phyloP scores from a whole-genome alignment of 2,113 vertebrate species.

The Chelonoidis abingdonii region DNA sequence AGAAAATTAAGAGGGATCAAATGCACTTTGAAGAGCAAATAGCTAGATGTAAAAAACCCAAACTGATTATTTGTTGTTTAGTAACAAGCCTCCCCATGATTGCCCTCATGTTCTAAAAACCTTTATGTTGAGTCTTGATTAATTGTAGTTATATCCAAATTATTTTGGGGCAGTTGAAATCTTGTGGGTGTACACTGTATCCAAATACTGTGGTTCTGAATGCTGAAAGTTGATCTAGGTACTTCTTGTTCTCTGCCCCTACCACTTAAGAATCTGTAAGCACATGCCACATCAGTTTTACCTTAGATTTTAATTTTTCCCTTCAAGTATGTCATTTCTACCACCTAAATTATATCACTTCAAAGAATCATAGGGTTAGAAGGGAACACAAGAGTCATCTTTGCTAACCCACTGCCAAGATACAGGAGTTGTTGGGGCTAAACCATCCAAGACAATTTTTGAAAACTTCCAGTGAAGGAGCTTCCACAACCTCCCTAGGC shows the following conservation, averaged over 20 bases:
- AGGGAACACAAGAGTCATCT: not conserved
- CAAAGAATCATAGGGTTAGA: not conserved
- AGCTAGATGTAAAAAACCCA: not conserved
- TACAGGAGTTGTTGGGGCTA: not conserved
- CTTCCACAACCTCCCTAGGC: not conserved
- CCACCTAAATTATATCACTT: not conserved
- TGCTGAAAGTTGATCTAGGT: not conserved
- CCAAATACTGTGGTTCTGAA: not conserved
- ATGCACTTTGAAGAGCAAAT: not conserved
- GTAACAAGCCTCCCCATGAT: not conserved
- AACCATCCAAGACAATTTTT: not conserved
- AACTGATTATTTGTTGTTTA: not conserved
- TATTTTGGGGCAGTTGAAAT: not conserved
- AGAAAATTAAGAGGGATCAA: not conserved
- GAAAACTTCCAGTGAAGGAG: not conserved
- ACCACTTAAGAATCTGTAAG: not conserved
- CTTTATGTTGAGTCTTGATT: not conserved
- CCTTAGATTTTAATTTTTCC: not conserved
- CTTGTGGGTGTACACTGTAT: not conserved
- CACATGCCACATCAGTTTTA: not conserved
- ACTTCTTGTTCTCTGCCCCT: fast-evolving
- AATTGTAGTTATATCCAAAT: not conserved
- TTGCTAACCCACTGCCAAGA: not conserved
- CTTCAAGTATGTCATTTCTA: not conserved
- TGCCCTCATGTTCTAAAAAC: not conserved